These are phyloP conservation scores for Gisinianus flammeolus DNA, from an alignment of 2,888 invertebrate species.

Conservation along the genomic window DNA sequence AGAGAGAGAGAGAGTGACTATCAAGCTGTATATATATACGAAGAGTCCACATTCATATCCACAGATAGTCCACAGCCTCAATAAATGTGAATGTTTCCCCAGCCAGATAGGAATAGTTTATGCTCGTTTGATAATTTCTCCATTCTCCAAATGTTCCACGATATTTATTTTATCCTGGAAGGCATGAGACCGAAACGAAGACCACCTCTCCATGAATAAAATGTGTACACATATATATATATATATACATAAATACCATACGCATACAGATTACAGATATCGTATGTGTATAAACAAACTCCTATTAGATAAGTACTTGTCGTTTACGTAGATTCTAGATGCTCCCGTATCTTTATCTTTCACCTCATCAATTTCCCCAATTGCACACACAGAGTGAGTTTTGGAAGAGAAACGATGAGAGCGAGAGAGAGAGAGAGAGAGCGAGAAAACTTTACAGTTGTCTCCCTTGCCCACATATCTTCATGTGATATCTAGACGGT, in stretches of 20 bases:
- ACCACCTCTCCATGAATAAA: neutral
- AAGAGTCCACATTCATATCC: neutral
- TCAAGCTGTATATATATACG: too few relatives aligned
- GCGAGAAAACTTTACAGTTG: slow-evolving; percentile 7
- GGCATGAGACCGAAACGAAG: neutral
- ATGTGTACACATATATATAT: too few relatives aligned
- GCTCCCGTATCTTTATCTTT: slow-evolving; percentile 13
- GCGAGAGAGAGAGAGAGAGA: neutral
- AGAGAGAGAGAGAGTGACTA: neutral
- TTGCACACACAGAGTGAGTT: neutral
- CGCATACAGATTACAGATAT: neutral
- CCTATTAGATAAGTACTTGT: slow-evolving; percentile 24
- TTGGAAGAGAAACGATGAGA: neutral
- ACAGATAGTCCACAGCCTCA: neutral
- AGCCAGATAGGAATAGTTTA: slow-evolving; percentile 23
- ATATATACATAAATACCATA: neutral
- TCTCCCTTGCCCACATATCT: neutral
- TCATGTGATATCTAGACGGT: neutral
- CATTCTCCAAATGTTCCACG: slow-evolving; percentile 17
- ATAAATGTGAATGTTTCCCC: slow-evolving; percentile 26
- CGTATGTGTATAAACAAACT: slow-evolving; percentile 5
- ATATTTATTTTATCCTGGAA: slow-evolving; percentile 29
- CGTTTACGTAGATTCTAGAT: slow-evolving; percentile 8
- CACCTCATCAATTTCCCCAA: slow-evolving; percentile 26
- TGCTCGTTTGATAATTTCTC: slow-evolving; percentile 24